Base-by-base conservation (phyloP, 1,140 invertebrate species). In the Augochlora pura region DNA sequence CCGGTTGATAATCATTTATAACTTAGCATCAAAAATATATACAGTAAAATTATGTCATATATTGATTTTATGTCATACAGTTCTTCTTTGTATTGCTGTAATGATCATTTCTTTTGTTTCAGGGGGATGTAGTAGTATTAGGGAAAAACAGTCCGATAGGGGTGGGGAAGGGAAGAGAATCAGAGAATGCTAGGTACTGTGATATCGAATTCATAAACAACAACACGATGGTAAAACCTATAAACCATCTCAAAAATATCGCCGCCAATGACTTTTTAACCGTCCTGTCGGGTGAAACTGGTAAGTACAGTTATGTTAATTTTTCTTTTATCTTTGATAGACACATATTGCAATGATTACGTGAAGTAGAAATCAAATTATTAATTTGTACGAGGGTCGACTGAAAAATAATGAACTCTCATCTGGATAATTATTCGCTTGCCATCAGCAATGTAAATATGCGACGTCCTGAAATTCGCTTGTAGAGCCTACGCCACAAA, bases 101-200 rank as follows among this genome's bases (percentile, higher is more conserved):
- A 38, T 68, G n/a, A 32, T n/a, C 42, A 0, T 71, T 83, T 77
- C 75, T 84, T 65, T 65, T 82, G 72, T 89, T 90, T 49, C 75
- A 94, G 93, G 92, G 92, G 91, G 92, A 93, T 93, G 91, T 91
- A 92, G 91, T 92, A 93, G 92, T 93, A 93, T 91, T 93, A 93
- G 93, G 92, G 91, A 90, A 91, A 92, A 92, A 91, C 90, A 92
- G 91, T 93, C 91, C 93, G 92, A 91, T 88, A 91, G 91, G 91
- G 91, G 90, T 92, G 91, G 91, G 90, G 91, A 91, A 93, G 89
- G 91, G 91, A 89, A 90, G 89, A 87, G 88, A 91, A 93, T 90
- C 91, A 92, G 92, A 93, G 89, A 90, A 90, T 91, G 91, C 90
- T 92, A 92, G 92, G 91, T 93, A 92, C 92, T 93, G 92, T 93